Evolutionary conservation across 2,797 vertebrate species (phyloP).

Genomic region (Falco novaeseelandiae): DNA sequence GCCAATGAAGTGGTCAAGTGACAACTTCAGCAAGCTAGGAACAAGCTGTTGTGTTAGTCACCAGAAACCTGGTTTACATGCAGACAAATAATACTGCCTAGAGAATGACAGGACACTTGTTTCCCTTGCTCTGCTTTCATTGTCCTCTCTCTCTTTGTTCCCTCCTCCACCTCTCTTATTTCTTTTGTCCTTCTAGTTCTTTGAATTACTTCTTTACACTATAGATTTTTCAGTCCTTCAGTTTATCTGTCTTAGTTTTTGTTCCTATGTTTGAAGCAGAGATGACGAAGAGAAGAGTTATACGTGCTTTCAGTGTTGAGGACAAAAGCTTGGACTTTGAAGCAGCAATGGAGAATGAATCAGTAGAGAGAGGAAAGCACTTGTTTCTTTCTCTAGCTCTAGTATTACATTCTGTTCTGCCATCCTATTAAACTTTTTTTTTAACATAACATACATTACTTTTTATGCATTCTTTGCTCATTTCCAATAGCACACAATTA

Average conservation of each 20-base stretch:
- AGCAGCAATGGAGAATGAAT: not conserved
- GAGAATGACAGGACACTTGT: not conserved
- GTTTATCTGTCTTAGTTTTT: not conserved
- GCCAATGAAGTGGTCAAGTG: slow-evolving; percentile 45
- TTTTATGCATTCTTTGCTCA: not conserved
- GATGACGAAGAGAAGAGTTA: not conserved
- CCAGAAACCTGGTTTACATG: not conserved
- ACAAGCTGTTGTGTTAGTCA: not conserved
- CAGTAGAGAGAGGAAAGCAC: not conserved
- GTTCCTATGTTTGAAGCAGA: not conserved
- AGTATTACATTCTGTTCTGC: not conserved
- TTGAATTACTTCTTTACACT: not conserved
- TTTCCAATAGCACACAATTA: not conserved
- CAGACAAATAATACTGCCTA: not conserved
- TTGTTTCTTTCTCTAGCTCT: not conserved
- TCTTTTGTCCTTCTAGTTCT: not conserved
- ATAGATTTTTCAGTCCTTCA: not conserved
- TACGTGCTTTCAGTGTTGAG: not conserved
- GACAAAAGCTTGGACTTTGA: not conserved
- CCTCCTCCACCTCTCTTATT: not conserved
- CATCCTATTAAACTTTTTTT: not conserved
- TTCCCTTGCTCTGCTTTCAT: not conserved
- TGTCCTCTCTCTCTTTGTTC: not conserved
- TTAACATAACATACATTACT: not conserved
- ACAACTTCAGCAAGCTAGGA: not conserved